These are phyloP conservation scores for Papilio dardanus DNA, from an alignment of 1,140 invertebrate genomes.

Conservation along the genomic window DNA sequence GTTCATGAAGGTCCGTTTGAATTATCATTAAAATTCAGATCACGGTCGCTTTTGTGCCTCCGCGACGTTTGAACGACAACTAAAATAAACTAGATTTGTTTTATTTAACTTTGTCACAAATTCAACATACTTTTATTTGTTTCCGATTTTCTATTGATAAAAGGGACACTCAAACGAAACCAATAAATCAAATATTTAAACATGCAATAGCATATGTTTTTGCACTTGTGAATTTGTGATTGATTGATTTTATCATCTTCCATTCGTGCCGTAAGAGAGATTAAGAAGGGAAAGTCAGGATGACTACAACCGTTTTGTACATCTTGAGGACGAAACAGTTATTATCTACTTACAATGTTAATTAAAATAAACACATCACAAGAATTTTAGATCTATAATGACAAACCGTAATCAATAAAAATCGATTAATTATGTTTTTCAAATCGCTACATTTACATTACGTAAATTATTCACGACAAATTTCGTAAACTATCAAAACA, in stretches of 20 bases:
- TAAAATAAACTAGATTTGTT: constrained; percentile 5
- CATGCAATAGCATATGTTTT: background rate
- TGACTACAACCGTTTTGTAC: background rate
- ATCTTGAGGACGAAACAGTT: background rate
- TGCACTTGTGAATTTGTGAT: background rate
- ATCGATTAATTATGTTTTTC: too few species aligned
- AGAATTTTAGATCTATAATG: background rate
- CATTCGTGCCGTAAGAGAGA: too few species aligned
- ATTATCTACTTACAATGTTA: too few species aligned
- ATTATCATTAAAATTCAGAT: background rate
- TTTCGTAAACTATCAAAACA: background rate
- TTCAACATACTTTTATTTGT: background rate
- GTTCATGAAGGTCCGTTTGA: constrained; percentile 8
- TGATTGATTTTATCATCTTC: background rate
- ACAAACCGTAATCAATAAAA: too few species aligned
- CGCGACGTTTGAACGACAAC: background rate
- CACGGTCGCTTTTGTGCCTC: background rate
- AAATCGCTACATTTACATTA: background rate
- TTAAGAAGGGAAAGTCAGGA: too few species aligned
- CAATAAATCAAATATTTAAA: background rate
- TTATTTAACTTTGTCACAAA: background rate
- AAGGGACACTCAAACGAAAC: background rate
- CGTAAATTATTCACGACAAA: constrained; percentile 11
- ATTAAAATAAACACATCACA: background rate
- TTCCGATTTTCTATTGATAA: background rate